Evolutionary conservation across 1,140 invertebrate genomes (phyloP).

Genomic region (Augochlora pura): DNA sequence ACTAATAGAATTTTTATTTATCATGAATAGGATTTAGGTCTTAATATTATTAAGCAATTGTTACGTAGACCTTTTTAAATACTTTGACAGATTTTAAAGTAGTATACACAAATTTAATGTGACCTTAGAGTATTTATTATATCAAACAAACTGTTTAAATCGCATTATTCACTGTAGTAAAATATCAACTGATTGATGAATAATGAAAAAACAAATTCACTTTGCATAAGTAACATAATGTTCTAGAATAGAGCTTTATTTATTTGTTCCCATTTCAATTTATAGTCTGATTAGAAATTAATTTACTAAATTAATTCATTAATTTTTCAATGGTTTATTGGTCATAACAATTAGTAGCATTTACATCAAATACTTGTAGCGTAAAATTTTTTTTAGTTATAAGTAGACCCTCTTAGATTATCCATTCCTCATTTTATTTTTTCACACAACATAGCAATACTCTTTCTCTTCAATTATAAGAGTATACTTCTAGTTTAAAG

Average conservation of each 20-base stretch:
- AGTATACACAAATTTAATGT: neutral
- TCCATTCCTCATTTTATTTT: neutral
- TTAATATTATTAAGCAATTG: neutral
- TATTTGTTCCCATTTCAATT: neutral
- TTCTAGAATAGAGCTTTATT: neutral
- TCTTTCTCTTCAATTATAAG: too few species aligned
- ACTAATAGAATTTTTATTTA: neutral
- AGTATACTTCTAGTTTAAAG: too few species aligned
- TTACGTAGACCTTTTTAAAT: too few species aligned
- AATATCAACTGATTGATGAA: neutral
- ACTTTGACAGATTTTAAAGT: neutral
- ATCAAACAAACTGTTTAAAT: neutral
- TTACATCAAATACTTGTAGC: conserved; percentile 27
- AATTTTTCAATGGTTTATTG: neutral
- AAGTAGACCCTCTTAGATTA: neutral
- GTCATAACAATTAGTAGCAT: neutral
- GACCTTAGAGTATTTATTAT: neutral
- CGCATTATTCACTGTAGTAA: neutral
- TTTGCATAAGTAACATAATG: neutral
- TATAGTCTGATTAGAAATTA: neutral
- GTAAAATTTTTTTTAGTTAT: conserved; percentile 27
- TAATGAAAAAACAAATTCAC: neutral
- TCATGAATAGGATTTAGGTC: neutral
- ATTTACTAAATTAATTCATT: neutral
- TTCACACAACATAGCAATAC: too few species aligned